Base-by-base conservation (phyloP, 2,113 vertebrate genomes). In the Lepisosteus oculatus region DNA sequence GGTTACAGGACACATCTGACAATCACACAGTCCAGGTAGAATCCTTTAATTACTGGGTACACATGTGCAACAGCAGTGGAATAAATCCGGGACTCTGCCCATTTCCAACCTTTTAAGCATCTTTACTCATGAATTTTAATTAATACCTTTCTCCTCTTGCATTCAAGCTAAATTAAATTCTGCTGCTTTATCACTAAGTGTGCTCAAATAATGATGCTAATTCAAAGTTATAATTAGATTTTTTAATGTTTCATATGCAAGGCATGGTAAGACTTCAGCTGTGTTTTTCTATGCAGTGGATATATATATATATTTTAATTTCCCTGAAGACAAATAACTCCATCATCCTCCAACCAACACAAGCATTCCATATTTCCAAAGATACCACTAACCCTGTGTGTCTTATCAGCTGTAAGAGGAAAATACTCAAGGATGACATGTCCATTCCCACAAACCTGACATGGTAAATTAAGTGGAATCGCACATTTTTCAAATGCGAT, bases 81-180 rank as follows among this genome's bases (percentile, higher is more conserved):
- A 59, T n/a, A 59, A 59, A 59, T 59, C 56, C 1, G 1, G 56
- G 56, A 59, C 56, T 59, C 56, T 11, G 56, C 56, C 56, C 56
- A 59, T 59, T 59, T 13, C 11, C n/a, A n/a, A 12, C n/a, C 56
- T 59, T 3, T 59, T 59, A 59, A 51, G 56, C n/a, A 59, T 72
- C 63, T 67, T 65, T 67, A 61, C 43, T 55, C 55, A 44, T 42
- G 43, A 56, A 68, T 79, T 81, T 73, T 76, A 81, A 85, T 80
- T 71, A 78, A 76, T 77, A 74, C 55, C 57, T 69, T 78, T 80
- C 74, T 71, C 69, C 72, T 67, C 43, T 44, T 62, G 65, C 43
- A 72, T 74, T 81, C 74, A 65, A 70, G 76, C 44, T 55, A 72
- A 77, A 84, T 79, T 54, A 64, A 67, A 75, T 82, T 78, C 72